Base-by-base conservation (phyloP, 2,888 invertebrate genomes). In the Drosophila subquinaria region DNA sequence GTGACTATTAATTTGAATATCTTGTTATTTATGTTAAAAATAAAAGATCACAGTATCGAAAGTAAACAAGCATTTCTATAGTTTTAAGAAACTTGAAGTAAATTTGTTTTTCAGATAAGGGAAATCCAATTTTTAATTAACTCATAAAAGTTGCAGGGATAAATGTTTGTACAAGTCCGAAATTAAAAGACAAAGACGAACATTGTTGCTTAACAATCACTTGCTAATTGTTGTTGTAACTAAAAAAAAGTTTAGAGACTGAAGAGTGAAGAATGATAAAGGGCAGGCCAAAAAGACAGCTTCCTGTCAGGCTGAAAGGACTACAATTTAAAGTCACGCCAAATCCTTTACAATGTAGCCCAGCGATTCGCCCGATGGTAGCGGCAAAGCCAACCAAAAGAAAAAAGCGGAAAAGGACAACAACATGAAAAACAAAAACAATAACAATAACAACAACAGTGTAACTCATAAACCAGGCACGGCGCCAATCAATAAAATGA, bases 401-500 rank as follows among this genome's bases (percentile, higher is more conserved):
- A 13, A 42, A 42, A 71, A 55, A 57, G 60, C 40, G 15, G 71
- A 40, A 56, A 64, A 52, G 1, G 65, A 20, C 1, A 69, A 66
- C 30, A 63, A 71, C 23, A 66, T 17, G 64, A 72, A 27, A 69
- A 60, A 57, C 55, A 76, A 52, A 48, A 67, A 53, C 35, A 15
- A 38, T 15, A 62, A 47, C 42, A 60, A 15, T 43, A 59, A 33
- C 10, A 47, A 15, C 2, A 40, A 15, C 20, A 50, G 43, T 45
- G 47, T 65, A 43, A 61, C 72, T 71, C 88, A 89, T 89, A 86
- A 86, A 82, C 74, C 81, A 74, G 81, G 74, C 77, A 76, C 74
- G 76, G 72, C 79, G 81, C 89, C 89, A 86, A 90, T 86, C 90
- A 90, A 86, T 86, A 90, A 88, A 88, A 79, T 61, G 69, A 74